Conservation (phyloP, 1,140 invertebrate genomes). For the Wasmannia auropunctata region DNA sequence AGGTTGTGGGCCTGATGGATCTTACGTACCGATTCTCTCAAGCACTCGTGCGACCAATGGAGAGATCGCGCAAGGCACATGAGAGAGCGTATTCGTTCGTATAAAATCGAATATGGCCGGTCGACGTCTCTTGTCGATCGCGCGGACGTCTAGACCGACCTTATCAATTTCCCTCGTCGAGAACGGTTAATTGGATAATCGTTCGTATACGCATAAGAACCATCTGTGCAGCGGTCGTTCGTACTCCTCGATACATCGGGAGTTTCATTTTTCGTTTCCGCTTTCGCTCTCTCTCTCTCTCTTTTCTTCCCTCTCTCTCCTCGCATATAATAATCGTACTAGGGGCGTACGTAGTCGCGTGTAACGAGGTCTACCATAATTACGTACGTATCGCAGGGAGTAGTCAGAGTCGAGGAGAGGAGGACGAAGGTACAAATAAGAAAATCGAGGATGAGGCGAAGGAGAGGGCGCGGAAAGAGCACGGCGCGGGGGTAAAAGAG, state of each 20-base stretch:
- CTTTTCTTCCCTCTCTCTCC: not conserved
- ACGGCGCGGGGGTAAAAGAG: not conserved
- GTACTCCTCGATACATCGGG: conserved; percentile 50
- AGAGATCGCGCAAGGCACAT: too few species aligned
- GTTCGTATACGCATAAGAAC: conserved; percentile 37
- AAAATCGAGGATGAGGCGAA: not conserved
- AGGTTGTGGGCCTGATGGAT: not conserved
- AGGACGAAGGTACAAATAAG: not conserved
- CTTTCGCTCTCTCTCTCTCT: conserved; percentile 8
- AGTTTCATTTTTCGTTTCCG: conserved; percentile 51
- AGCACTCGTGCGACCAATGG: not conserved
- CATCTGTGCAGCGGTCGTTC: conserved; percentile 22
- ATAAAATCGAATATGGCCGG: conserved; percentile 33
- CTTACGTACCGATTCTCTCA: not conserved
- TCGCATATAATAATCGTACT: conserved; percentile 66
- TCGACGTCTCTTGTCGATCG: conserved; percentile 46
- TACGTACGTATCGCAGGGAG: conserved; percentile 60
- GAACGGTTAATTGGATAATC: conserved; percentile 73
- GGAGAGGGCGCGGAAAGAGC: not conserved
- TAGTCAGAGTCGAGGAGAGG: not conserved
- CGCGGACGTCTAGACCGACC: conserved; percentile 34
- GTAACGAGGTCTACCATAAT: conserved; percentile 64
- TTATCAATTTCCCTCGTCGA: conserved; percentile 66
- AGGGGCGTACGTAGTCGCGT: conserved; percentile 31
- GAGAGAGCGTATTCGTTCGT: not conserved